Percentiles rank a stretch among this genome's conserved stretches.
Conservation (phyloP, 2,113 vertebrate species). For the Oxyura jamaicensis region DNA sequence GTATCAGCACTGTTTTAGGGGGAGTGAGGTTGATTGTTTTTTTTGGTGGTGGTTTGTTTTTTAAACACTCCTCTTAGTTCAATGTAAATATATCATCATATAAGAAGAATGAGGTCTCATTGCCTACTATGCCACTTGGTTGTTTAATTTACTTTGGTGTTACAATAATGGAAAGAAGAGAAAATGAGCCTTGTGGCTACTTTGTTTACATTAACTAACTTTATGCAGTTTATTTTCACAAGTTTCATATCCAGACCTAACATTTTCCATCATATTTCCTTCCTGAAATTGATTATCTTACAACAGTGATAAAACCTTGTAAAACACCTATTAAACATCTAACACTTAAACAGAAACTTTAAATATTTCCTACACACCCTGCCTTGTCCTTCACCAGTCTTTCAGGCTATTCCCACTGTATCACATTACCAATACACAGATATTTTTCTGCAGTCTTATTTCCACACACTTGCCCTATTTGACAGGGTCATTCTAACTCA, state of each 20-base stretch:
- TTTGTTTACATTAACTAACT: neutral
- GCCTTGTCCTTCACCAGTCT: neutral
- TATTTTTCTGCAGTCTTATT: neutral
- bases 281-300: neutral
- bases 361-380: neutral
- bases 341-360: neutral
- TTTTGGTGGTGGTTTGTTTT: neutral
- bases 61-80: neutral
- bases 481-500: neutral
- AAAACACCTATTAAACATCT: neutral
- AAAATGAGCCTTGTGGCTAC: neutral
- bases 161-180: neutral
- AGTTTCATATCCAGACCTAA: neutral
- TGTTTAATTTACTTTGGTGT: neutral
- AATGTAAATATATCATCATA: neutral
- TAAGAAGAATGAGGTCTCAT: neutral
- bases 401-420: neutral
- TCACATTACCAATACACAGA: neutral
- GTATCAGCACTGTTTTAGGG: neutral
- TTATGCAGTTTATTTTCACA: neutral
- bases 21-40: too few relatives aligned
- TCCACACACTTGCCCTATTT: neutral
- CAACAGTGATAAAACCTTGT: neutral
- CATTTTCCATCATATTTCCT: neutral
- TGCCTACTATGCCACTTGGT: neutral